Evolutionary conservation across 2,888 invertebrate species (phyloP).

Genomic region (Troides helena): DNA sequence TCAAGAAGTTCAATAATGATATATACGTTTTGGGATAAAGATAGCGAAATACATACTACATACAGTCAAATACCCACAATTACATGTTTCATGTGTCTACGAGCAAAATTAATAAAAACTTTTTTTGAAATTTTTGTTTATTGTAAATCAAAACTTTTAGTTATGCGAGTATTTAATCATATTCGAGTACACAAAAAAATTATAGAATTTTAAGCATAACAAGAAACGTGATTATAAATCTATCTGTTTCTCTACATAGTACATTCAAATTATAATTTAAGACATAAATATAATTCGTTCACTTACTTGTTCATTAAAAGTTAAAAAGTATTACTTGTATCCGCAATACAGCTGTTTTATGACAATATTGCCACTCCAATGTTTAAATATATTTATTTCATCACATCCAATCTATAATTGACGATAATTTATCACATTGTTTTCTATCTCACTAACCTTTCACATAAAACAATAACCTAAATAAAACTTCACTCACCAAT

Average conservation of each 20-base stretch:
- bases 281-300: not conserved
- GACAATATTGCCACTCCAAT: slow-evolving; percentile 8
- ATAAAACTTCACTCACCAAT: slow-evolving; percentile 8
- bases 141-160: too few relatives aligned
- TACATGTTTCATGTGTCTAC: too few relatives aligned
- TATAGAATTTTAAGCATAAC: too few relatives aligned
- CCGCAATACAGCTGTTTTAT: not conserved
- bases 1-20: not conserved
- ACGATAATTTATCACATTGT: slow-evolving; percentile 31
- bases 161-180: too few relatives aligned
- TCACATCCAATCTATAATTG: slow-evolving; percentile 17
- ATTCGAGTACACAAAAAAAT: too few relatives aligned
- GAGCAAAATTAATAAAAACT: too few relatives aligned
- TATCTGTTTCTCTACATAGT: too few relatives aligned
- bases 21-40: not conserved
- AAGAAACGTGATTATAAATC: too few relatives aligned
- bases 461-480: slow-evolving; percentile 34
- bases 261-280: too few relatives aligned
- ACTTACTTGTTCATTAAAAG: slow-evolving; percentile 1
- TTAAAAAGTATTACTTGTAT: not conserved
- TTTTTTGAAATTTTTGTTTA: too few relatives aligned
- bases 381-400: slow-evolving; percentile 14
- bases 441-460: slow-evolving; percentile 41
- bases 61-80: not conserved
- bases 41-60: not conserved